Conservation (phyloP, 2,797 vertebrate genomes). For the Bucorvus abyssinicus region DNA sequence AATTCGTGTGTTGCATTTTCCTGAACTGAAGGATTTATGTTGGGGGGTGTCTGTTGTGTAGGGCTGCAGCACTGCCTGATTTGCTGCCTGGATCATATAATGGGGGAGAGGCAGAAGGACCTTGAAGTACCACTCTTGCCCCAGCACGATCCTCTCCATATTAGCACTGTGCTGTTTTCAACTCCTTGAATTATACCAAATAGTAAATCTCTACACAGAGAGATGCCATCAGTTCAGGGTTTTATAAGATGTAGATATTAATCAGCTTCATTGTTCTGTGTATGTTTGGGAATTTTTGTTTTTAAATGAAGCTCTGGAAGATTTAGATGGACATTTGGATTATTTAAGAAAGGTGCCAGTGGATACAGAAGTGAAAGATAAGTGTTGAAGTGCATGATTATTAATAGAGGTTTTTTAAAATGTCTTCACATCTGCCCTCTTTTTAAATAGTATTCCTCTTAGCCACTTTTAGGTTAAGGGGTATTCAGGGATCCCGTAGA, state of each 20-base stretch:
- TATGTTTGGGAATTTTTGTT: neutral
- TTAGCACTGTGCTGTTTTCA: neutral
- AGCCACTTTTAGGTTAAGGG: neutral
- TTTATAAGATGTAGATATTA: neutral
- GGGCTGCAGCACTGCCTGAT: neutral
- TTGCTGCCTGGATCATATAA: neutral
- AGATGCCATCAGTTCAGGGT: neutral
- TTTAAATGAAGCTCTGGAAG: neutral
- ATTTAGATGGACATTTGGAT: neutral
- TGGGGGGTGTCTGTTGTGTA: neutral
- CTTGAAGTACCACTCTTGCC: neutral
- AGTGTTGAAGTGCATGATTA: neutral
- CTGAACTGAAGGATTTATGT: neutral
- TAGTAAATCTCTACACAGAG: neutral
- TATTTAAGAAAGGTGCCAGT: neutral
- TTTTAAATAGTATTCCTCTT: neutral
- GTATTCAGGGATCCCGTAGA: neutral
- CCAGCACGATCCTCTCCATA: neutral
- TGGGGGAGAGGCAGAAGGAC: neutral
- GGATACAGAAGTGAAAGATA: neutral
- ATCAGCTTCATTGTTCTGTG: neutral
- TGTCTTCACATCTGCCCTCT: neutral
- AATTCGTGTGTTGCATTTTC: neutral
- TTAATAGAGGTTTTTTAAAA: neutral
- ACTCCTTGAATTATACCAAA: neutral